These are phyloP conservation scores for Peromyscus attwateri DNA, from an alignment of 2,797 vertebrate species.

Conservation along the genomic window DNA sequence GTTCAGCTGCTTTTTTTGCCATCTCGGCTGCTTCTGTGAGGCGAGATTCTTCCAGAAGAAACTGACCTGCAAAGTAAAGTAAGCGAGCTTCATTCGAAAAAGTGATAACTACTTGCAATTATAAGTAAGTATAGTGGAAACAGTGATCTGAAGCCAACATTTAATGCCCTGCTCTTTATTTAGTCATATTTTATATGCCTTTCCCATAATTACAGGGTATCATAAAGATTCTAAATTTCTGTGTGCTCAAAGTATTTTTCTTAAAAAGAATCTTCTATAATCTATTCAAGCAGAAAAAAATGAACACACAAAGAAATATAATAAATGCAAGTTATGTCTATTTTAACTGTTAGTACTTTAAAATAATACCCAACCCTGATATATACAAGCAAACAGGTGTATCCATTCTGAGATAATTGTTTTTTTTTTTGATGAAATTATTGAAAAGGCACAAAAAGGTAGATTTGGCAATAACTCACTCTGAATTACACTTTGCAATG, in stretches of 20 bases:
- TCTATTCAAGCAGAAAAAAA: slow-evolving; percentile 39
- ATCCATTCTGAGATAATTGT: background rate
- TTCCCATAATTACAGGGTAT: background rate
- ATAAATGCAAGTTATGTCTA: background rate
- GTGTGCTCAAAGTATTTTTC: background rate
- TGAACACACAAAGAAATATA: background rate
- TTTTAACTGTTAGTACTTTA: background rate
- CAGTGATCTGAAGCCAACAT: background rate
- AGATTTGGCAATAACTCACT: background rate
- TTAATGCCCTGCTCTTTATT: background rate
- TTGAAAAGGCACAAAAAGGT: background rate
- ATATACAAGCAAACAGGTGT: background rate
- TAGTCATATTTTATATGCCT: background rate
- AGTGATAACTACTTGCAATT: background rate
- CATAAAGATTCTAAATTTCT: background rate
- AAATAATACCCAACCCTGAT: background rate
- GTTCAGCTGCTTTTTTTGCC: slow-evolving; percentile 96
- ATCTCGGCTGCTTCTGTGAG: slow-evolving; percentile 97
- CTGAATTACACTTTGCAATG: background rate
- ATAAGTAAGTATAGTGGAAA: background rate
- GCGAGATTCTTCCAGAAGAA: slow-evolving; percentile 97
- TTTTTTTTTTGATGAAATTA: slow-evolving; percentile 43
- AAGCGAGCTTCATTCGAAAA: slow-evolving; percentile 42
- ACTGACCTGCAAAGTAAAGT: slow-evolving; percentile 92
- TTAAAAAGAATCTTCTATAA: background rate